These are phyloP conservation scores for Paralvinella palmiformis DNA, from an alignment of 1,140 invertebrate species.

Conservation along the genomic window DNA sequence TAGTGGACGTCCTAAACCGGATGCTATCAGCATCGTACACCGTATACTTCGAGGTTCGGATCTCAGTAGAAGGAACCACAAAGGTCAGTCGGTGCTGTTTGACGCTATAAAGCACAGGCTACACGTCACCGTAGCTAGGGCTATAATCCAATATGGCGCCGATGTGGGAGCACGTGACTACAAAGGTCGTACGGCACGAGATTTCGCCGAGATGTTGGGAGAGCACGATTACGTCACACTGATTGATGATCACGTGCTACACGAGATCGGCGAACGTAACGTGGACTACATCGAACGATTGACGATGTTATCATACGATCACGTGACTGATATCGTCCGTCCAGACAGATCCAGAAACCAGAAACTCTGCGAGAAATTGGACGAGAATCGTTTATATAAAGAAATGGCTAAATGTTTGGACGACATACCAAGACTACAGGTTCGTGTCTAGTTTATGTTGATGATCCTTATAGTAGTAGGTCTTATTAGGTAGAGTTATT, in stretches of 20 bases:
- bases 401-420: too few relatives aligned
- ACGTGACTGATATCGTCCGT: slow-evolving; percentile 20
- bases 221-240: slow-evolving; percentile 21
- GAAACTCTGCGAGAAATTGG: too few relatives aligned
- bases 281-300: slow-evolving; percentile 26
- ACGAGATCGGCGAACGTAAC: slow-evolving; percentile 28
- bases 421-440: too few relatives aligned
- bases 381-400: too few relatives aligned
- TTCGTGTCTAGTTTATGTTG: too few relatives aligned
- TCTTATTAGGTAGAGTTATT: too few relatives aligned
- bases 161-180: slow-evolving; percentile 29
- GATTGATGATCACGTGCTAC: slow-evolving; percentile 28
- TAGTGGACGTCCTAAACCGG: slow-evolving; percentile 24
- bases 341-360: too few relatives aligned
- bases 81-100: slow-evolving; percentile 32
- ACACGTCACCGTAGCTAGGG: slow-evolving; percentile 21
- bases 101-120: slow-evolving; percentile 24
- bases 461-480: too few relatives aligned
- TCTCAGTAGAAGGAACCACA: slow-evolving; percentile 23
- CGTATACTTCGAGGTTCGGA: slow-evolving; percentile 28
- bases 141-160: slow-evolving; percentile 24
- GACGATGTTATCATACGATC: slow-evolving; percentile 30
- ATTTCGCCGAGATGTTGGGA: slow-evolving; percentile 26
- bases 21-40: slow-evolving; percentile 28
- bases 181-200: slow-evolving; percentile 26